These are phyloP conservation scores for Saguinus midas DNA, from an alignment of 2,113 vertebrate species.

Conservation along the genomic window DNA sequence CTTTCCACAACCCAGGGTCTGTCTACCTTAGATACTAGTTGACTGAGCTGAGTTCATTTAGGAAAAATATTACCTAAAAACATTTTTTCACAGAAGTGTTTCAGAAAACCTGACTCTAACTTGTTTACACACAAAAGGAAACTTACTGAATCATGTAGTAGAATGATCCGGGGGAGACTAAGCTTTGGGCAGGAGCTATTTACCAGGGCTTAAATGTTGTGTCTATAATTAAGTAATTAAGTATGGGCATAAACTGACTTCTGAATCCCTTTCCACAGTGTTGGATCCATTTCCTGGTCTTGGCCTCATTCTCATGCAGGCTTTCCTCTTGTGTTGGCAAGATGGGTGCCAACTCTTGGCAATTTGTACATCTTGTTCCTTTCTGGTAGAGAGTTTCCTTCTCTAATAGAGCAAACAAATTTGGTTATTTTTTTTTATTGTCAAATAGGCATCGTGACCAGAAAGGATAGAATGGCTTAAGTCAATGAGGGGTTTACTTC, in stretches of 20 bases:
- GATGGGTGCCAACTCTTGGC: neutral
- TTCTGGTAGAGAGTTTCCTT: neutral
- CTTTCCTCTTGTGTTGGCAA: neutral
- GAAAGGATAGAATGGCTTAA: neutral
- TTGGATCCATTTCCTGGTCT: neutral
- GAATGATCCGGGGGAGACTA: neutral
- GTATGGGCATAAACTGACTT: neutral
- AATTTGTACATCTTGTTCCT: neutral
- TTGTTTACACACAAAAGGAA: neutral
- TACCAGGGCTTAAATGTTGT: neutral
- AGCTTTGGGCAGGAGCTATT: no score
- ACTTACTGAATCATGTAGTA: neutral
- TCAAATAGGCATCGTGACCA: neutral
- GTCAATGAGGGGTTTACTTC: neutral
- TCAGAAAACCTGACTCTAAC: neutral
- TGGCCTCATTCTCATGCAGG: neutral
- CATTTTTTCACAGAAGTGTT: neutral
- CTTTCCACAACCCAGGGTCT: neutral
- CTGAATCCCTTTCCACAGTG: neutral
- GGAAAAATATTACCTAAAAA: neutral
- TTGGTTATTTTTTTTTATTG: neutral
- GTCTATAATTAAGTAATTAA: neutral
- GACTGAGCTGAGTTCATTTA: constrained; percentile 4
- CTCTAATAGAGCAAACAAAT: neutral
- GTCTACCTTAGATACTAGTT: neutral